phyloP scores from a whole-genome alignment of 2,113 vertebrate species.

The Empidonax alnorum region DNA sequence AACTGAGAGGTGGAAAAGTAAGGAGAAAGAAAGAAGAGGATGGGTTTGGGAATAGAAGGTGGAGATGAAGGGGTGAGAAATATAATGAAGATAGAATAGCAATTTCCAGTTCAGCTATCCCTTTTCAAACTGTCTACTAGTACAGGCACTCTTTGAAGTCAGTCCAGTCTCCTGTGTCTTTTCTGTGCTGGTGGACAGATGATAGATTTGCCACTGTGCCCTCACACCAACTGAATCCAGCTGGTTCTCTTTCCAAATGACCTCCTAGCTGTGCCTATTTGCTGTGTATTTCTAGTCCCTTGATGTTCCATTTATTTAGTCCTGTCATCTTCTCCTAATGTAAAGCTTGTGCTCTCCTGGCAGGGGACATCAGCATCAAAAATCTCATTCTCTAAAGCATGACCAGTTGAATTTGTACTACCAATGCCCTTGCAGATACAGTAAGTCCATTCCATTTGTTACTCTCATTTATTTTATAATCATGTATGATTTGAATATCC shows the following conservation, averaged over 20 bases:
- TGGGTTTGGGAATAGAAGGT: accelerated
- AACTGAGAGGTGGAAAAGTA: neutral
- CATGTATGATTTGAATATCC: neutral
- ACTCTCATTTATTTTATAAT: neutral
- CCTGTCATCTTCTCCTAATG: slow-evolving; percentile 41
- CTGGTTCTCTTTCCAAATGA: slow-evolving; percentile 30
- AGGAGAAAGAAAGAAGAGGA: neutral
- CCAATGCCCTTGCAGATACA: neutral
- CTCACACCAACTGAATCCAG: slow-evolving; percentile 15
- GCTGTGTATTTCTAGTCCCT: slow-evolving; percentile 8
- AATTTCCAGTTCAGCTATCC: neutral
- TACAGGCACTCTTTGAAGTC: slow-evolving; percentile 17
- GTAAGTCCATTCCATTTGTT: neutral
- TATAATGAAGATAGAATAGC: neutral
- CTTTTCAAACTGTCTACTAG: neutral
- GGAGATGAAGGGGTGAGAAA: neutral
- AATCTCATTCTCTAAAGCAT: slow-evolving; percentile 8
- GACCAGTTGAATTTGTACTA: neutral
- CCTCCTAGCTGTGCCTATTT: slow-evolving; percentile 32
- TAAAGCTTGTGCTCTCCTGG: neutral
- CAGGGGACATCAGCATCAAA: neutral
- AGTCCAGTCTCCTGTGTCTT: slow-evolving; percentile 4
- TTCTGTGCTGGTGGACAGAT: slow-evolving; percentile 28
- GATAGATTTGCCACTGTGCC: slow-evolving; percentile 54
- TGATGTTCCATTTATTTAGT: slow-evolving; percentile 37